A percentile compares a stretch with the other conserved stretches of the same genome.
phyloP scores from a whole-genome alignment of 2,888 invertebrate species.

The Loripinus fragilis region DNA sequence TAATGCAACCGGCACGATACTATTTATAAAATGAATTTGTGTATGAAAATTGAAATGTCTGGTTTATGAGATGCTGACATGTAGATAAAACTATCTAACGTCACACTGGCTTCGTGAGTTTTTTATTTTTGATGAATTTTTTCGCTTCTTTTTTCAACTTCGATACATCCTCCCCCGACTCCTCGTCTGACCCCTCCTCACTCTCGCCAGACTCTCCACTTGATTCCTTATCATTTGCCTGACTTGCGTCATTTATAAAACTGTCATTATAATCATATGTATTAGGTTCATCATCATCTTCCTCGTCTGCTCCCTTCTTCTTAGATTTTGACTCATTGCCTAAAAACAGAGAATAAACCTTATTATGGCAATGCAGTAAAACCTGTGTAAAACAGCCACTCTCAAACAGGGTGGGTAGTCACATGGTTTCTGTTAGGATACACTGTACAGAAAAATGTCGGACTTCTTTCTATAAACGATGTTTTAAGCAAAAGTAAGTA shows the following conservation, averaged over 20 bases:
- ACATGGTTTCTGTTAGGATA: no score
- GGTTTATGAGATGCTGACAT: conserved; percentile 10
- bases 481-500: no score
- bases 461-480: no score
- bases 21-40: background rate
- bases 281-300: conserved; percentile 71
- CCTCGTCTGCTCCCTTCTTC: conserved; percentile 54
- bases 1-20: no score
- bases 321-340: background rate
- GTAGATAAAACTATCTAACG: background rate
- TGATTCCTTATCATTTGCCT: conserved; percentile 30
- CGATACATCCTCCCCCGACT: conserved; percentile 55
- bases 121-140: conserved; percentile 72
- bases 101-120: conserved; percentile 63
- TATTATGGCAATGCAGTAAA: no score
- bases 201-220: conserved; percentile 18
- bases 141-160: conserved; percentile 70
- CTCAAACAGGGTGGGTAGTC: no score
- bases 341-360: no score
- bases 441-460: no score
- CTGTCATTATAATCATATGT: conserved; percentile 75
- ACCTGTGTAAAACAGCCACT: no score
- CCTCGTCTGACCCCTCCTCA: conserved; percentile 51
- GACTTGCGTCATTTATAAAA: conserved; percentile 70
- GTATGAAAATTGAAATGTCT: conserved; percentile 4